Conservation (phyloP, 2,888 invertebrate genomes). For the Copidosoma aretas region DNA sequence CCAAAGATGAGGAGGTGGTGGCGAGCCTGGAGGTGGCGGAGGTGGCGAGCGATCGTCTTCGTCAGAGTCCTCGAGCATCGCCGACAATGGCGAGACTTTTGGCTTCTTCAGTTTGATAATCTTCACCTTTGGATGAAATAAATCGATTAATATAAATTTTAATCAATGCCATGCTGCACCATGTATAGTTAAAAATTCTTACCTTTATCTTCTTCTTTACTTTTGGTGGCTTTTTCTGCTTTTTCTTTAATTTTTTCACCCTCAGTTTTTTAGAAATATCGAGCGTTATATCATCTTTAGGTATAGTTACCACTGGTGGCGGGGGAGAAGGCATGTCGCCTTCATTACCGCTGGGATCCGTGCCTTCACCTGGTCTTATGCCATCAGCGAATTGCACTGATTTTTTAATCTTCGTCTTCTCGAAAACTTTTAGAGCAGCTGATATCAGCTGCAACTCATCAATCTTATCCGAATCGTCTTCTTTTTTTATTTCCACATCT, state of each 20-base stretch:
- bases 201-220: constrained; percentile 66
- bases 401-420: constrained; percentile 54
- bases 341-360: constrained; percentile 68
- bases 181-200: constrained; percentile 3
- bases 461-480: constrained; percentile 41
- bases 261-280: constrained; percentile 51
- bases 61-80: constrained; percentile 63
- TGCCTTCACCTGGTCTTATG: constrained; percentile 68
- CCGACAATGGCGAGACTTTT: constrained; percentile 56
- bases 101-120: constrained; percentile 62
- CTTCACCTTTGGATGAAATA: constrained; percentile 58
- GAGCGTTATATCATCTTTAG: constrained; percentile 46
- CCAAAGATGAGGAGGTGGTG: constrained; percentile 66
- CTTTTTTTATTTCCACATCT: constrained; percentile 21
- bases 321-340: constrained; percentile 70
- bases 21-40: constrained; percentile 69
- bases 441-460: constrained; percentile 13
- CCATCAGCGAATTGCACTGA: constrained; percentile 71
- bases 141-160: neutral
- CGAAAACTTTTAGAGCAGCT: constrained; percentile 15
- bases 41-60: constrained; percentile 68
- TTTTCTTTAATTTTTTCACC: constrained; percentile 63
- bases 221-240: constrained; percentile 66
- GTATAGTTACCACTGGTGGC: constrained; percentile 56
- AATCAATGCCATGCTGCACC: too few species aligned